Conservation (phyloP, 2,797 vertebrate genomes). For the Muscicapa comitata region DNA sequence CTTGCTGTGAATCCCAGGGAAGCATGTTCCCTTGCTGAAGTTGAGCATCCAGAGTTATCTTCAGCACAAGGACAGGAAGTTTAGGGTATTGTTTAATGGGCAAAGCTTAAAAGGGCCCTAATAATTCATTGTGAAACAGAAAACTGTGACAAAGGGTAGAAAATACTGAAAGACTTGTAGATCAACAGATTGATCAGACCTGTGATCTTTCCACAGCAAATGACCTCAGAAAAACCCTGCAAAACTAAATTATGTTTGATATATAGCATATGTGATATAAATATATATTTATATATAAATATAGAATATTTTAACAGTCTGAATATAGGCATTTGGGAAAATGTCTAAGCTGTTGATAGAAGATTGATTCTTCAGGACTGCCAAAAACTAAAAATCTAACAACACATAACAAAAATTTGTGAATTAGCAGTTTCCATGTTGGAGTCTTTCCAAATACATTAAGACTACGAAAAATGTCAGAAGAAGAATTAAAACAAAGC, state of each 20-base stretch:
- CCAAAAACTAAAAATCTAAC: not conserved
- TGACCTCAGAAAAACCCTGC: not conserved
- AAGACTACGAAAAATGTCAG: not conserved
- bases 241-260: not conserved
- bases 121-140: not conserved
- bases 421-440: not conserved
- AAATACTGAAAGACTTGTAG: not conserved
- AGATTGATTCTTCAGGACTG: not conserved
- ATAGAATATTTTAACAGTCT: not conserved
- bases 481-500: not conserved
- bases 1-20: not conserved
- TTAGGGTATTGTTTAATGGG: not conserved
- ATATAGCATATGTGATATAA: not conserved
- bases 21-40: not conserved
- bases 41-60: not conserved
- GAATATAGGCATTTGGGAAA: not conserved
- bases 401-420: not conserved
- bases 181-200: not conserved
- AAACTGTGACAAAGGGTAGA: not conserved
- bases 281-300: not conserved
- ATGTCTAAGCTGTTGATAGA: not conserved
- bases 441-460: not conserved
- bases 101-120: not conserved
- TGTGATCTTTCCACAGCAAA: not conserved
- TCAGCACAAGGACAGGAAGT: not conserved